phyloP scores from a whole-genome alignment of 2,113 vertebrate genomes.

The Cavia porcellus region DNA sequence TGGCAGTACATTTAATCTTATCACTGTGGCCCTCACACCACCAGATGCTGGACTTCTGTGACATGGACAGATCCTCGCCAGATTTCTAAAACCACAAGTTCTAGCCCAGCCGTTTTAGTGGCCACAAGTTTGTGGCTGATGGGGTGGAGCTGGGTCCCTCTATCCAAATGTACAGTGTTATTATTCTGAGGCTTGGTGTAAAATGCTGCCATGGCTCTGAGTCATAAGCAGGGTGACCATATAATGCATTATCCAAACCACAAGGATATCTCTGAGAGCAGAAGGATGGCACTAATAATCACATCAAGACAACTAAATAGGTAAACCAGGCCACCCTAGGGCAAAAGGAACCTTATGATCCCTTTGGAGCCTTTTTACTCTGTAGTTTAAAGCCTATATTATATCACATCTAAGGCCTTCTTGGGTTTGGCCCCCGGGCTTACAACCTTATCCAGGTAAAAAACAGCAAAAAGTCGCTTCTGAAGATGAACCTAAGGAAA shows the following conservation, averaged over 20 bases:
- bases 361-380: not conserved
- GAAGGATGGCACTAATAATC: not conserved
- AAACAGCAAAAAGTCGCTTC: not conserved
- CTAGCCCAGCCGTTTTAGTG: not conserved
- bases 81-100: slow-evolving; percentile 24
- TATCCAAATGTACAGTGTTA: not conserved
- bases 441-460: not conserved
- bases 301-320: not conserved
- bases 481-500: slow-evolving; percentile 2
- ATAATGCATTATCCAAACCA: not conserved
- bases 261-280: not conserved
- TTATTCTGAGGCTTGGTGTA: not conserved
- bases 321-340: not conserved
- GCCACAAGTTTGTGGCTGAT: not conserved
- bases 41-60: not conserved
- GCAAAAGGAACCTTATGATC: not conserved
- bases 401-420: not conserved
- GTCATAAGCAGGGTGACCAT: not conserved
- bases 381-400: not conserved
- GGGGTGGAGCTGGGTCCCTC: not conserved
- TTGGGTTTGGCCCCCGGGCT: not conserved
- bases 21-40: not conserved
- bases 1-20: not conserved
- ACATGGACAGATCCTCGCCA: not conserved
- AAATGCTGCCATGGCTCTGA: not conserved